These are phyloP conservation scores for Eucidaris tribuloides DNA, from an alignment of 35 echinoderm and acorn worm species.

Conservation along the genomic window DNA sequence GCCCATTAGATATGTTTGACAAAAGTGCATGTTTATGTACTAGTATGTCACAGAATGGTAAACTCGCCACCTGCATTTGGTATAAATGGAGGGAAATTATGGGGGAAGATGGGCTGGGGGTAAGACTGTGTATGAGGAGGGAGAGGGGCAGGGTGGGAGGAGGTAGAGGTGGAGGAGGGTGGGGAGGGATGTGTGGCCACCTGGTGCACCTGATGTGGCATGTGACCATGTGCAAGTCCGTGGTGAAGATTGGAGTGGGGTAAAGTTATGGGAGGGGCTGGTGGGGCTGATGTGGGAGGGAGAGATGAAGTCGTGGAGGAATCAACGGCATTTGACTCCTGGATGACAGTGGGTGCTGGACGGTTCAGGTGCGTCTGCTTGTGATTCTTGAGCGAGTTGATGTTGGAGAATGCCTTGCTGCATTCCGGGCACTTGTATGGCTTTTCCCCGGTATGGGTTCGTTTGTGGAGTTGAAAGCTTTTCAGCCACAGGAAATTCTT, in stretches of 20 bases:
- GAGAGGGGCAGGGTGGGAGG: not conserved
- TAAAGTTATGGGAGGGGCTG: not conserved
- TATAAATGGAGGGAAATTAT: not conserved
- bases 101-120: not conserved
- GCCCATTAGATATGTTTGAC: too few species aligned
- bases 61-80: constrained; percentile 3
- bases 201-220: not conserved
- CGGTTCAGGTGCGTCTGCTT: not conserved
- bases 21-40: too few species aligned
- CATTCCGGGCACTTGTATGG: not conserved
- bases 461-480: constrained; percentile 23
- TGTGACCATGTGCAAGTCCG: not conserved
- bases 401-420: not conserved
- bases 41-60: constrained; percentile 19
- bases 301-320: not conserved
- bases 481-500: constrained; percentile 12
- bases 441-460: constrained; percentile 15
- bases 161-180: not conserved
- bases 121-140: not conserved
- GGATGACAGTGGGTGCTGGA: not conserved
- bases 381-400: constrained; percentile 3
- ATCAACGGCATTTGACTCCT: not conserved
- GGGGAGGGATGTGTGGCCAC: not conserved
- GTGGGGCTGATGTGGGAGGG: not conserved
- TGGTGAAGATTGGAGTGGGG: not conserved